phyloP scores from a whole-genome alignment of 2,888 invertebrate genomes.

The Gymnocheta viridis region DNA sequence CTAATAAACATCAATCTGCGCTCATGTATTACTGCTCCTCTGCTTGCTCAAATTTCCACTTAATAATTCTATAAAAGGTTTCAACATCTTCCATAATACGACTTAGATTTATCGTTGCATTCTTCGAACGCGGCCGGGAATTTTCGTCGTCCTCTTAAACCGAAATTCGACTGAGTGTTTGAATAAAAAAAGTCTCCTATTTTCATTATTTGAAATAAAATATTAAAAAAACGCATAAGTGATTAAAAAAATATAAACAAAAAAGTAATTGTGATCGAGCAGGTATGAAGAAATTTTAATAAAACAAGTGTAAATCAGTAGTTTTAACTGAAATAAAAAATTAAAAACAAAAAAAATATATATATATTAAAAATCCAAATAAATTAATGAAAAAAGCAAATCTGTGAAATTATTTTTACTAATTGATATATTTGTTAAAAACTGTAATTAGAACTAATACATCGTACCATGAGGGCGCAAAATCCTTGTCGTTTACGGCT shows the following conservation, averaged over 20 bases:
- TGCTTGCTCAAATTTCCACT: constrained; percentile 9
- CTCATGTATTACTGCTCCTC: constrained; percentile 19
- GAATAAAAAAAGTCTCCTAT: not conserved
- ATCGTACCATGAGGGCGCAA: constrained; percentile 61
- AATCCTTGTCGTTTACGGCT: constrained; percentile 36
- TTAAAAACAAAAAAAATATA: not conserved
- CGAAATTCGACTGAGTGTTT: constrained; percentile 14
- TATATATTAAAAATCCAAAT: not conserved
- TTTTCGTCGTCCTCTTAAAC: constrained; percentile 62
- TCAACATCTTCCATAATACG: constrained; percentile 72
- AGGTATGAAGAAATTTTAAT: constrained; percentile 21
- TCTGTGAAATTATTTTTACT: not conserved
- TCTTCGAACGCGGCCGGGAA: constrained; percentile 69
- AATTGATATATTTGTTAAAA: constrained; percentile 24
- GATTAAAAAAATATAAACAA: not conserved
- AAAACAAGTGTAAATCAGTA: not conserved
- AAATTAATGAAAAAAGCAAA: not conserved
- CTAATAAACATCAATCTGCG: constrained; percentile 24
- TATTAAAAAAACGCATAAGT: not conserved
- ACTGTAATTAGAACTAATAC: constrained; percentile 26
- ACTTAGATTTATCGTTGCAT: constrained; percentile 77
- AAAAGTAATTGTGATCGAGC: constrained; percentile 9
- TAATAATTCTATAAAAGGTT: constrained; percentile 71
- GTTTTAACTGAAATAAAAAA: constrained; percentile 8
- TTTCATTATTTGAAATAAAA: not conserved